phyloP scores from a whole-genome alignment of 2,113 vertebrate genomes.

The Mesocricetus auratus region DNA sequence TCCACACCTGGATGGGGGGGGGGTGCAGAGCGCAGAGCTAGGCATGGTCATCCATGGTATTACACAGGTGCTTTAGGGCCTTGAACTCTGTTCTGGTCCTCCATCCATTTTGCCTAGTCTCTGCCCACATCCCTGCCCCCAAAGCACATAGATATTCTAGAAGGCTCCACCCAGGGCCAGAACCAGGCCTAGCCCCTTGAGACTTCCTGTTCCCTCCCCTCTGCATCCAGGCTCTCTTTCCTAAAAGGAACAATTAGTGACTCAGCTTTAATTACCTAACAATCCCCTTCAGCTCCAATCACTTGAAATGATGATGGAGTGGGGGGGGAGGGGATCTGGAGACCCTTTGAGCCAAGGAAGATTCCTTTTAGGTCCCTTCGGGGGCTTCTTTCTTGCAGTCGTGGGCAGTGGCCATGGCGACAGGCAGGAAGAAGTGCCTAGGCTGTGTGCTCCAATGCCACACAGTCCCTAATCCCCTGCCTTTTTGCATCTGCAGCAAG shows the following conservation, averaged over 20 bases:
- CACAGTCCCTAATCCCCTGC: not conserved
- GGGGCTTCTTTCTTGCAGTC: not conserved
- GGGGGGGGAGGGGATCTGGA: conserved; percentile 21
- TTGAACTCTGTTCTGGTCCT: not conserved
- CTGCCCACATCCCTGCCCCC: accelerated
- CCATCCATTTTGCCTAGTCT: not conserved
- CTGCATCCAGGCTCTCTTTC: conserved; percentile 36
- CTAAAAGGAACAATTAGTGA: conserved; percentile 74
- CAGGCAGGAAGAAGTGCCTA: not conserved
- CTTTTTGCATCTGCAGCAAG: not conserved
- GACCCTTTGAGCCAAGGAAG: not conserved
- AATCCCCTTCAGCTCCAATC: conserved; percentile 74
- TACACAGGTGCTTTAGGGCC: not conserved
- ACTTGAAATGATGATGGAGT: conserved; percentile 70
- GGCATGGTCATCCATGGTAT: accelerated
- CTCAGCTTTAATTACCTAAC: conserved; percentile 77
- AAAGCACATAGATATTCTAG: not conserved
- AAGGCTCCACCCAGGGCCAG: not conserved
- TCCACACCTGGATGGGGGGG: not conserved
- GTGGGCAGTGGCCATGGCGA: not conserved
- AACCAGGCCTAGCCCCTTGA: not conserved
- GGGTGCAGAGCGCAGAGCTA: not conserved
- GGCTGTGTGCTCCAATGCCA: not conserved
- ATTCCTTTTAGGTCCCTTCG: not conserved
- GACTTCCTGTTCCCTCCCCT: not conserved